phyloP scores from a whole-genome alignment of 2,113 vertebrate genomes.

The Tragulus kanchil region DNA sequence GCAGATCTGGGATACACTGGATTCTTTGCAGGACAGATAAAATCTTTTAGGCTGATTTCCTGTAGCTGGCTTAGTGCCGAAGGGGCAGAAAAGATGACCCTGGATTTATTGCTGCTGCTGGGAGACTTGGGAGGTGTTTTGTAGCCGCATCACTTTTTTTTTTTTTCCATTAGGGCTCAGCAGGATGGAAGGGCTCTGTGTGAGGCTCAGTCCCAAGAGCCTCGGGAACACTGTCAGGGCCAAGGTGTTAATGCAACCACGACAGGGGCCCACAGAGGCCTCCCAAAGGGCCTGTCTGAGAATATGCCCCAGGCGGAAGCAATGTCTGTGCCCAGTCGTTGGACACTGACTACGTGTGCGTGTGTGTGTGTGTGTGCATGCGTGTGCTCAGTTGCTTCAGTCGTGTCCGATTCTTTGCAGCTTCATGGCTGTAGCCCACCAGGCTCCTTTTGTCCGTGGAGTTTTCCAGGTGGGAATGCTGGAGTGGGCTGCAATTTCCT shows the following conservation, averaged over 20 bases:
- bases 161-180: not conserved
- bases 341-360: accelerated
- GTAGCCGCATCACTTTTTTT: not conserved
- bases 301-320: not conserved
- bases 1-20: not conserved
- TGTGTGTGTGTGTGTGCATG: not conserved
- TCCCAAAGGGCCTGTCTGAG: not conserved
- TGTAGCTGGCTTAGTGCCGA: not conserved
- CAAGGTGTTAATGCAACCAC: not conserved
- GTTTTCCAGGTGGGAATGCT: not conserved
- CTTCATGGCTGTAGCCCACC: not conserved
- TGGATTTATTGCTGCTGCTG: not conserved
- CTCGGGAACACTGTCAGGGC: not conserved
- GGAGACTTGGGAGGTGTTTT: not conserved
- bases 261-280: not conserved
- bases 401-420: not conserved
- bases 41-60: not conserved
- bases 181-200: not conserved
- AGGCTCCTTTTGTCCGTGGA: not conserved
- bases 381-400: not conserved
- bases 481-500: not conserved
- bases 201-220: too few relatives aligned
- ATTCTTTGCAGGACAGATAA: not conserved
- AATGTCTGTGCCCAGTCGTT: not conserved
- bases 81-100: not conserved